Conservation (phyloP, 2,888 invertebrate genomes). For the Noctua janthe region DNA sequence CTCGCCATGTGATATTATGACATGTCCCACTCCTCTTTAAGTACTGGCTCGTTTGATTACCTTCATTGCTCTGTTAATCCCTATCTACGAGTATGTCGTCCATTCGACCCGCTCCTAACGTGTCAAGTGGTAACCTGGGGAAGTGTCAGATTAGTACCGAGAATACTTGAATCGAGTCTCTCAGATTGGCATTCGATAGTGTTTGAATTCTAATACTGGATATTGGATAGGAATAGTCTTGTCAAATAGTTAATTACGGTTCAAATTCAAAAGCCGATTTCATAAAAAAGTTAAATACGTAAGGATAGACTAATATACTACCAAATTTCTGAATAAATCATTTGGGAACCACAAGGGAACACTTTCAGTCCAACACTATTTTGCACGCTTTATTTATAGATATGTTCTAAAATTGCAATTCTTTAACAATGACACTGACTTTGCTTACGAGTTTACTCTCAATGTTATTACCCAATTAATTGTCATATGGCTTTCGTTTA, state of each 20-base stretch:
- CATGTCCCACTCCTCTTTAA: neutral
- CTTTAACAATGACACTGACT: neutral
- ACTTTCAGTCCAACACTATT: neutral
- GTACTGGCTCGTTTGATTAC: slow-evolving; percentile 5
- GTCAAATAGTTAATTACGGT: neutral
- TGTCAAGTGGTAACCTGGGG: slow-evolving; percentile 17
- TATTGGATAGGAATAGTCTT: neutral
- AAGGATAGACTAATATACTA: accelerated
- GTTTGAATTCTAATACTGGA: neutral
- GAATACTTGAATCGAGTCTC: slow-evolving; percentile 3
- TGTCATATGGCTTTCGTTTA: neutral
- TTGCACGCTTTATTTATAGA: neutral
- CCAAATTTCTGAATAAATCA: neutral
- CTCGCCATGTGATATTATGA: neutral
- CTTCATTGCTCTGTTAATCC: slow-evolving; percentile 17
- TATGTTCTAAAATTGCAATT: neutral
- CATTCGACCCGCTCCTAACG: slow-evolving; percentile 5
- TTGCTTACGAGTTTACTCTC: too few relatives aligned
- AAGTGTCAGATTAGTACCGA: slow-evolving; percentile 29
- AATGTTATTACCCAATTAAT: neutral
- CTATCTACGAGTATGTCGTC: slow-evolving; percentile 6
- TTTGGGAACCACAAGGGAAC: slow-evolving; percentile 3
- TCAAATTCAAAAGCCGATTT: neutral
- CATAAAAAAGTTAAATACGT: neutral
- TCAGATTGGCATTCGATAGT: slow-evolving; percentile 18